Percentiles rank a stretch among this genome's conserved stretches.
These are phyloP conservation scores for Griposia aprilina DNA, from an alignment of 2,888 invertebrate genomes.

Conservation along the genomic window DNA sequence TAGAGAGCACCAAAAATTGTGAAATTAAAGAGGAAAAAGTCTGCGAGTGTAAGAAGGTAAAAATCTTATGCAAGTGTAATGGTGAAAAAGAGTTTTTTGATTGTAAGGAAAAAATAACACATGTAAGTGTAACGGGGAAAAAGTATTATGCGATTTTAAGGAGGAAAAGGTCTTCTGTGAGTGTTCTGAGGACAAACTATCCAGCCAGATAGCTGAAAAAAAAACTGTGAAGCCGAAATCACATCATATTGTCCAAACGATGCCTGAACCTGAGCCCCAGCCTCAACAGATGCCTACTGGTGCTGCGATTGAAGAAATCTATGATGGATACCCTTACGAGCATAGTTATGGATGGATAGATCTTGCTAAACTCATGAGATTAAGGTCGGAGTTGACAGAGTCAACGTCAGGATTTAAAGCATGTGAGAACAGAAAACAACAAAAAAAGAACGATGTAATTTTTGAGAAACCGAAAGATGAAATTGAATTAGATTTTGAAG, in stretches of 20 bases:
- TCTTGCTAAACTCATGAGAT: constrained; percentile 50
- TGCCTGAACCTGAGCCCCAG: neutral
- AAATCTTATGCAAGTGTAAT: neutral
- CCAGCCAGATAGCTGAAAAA: neutral
- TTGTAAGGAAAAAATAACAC: neutral
- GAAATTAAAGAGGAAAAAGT: neutral
- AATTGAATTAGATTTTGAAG: constrained; percentile 56
- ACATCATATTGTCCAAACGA: neutral
- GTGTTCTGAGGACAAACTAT: neutral
- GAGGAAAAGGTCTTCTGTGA: neutral
- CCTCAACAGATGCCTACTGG: neutral
- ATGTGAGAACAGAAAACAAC: constrained; percentile 54
- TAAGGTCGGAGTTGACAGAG: constrained; percentile 73
- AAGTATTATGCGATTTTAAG: neutral
- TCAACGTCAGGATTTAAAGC: constrained; percentile 77
- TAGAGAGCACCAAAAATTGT: neutral
- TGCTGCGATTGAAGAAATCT: neutral
- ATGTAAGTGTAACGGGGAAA: neutral
- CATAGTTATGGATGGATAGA: constrained; percentile 15
- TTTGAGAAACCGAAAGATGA: neutral
- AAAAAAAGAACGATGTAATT: neutral
- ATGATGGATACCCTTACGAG: constrained; percentile 2
- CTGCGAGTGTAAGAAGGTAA: neutral
- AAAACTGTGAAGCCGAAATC: neutral
- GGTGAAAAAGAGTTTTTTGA: neutral